Evolutionary conservation across 2,888 invertebrate genomes (phyloP), one percentile per base, ranked within the genome.

Genomic region (Stenichneumon culpator): DNA sequence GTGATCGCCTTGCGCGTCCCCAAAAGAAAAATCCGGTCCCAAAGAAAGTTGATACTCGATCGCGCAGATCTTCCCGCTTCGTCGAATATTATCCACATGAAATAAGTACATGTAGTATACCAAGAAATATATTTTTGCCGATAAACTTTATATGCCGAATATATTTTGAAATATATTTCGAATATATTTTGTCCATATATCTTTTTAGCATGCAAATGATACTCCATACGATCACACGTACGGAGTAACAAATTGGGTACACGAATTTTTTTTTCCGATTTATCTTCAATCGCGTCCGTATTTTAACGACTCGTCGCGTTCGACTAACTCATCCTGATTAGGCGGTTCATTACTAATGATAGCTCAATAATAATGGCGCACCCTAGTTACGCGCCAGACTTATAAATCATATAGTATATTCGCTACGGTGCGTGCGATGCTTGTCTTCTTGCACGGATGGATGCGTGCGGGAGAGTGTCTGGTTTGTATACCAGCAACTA

Each of bases 331-430:
- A 88, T 87, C 86, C 87, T 88, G 88, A 91, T 90, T 90, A 89
- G 89, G 70, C 65, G 82, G 86, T 91, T 91, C 90, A 90, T 92
- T 91, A 92, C 89, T 89, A 89, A 90, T 90, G 90, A 92, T 91
- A 89, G 90, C 90, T 91, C 89, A 90, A 91, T 91, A 90, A 90
- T 88, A 83, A 87, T 86, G 86, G 89, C 84, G 90, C 89, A 90
- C 89, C 90, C 87, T 60, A 87, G 87, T 88, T 89, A 88, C 87
- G 86, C 88, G 80, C 69, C 44, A 87, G 86, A 89, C 90, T 89
- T 91, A 92, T 90, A 90, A 91, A 92, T 92, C 90, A 90, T 89
- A 89, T 84, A 89, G 47, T 60, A 73, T 69, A 90, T 90, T 89
- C 87, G 83, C 87, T 72, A 47, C 74, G 74, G 44, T 82, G 82